phyloP scores from a whole-genome alignment of 2,797 vertebrate genomes.

The Pipistrellus kuhlii region DNA sequence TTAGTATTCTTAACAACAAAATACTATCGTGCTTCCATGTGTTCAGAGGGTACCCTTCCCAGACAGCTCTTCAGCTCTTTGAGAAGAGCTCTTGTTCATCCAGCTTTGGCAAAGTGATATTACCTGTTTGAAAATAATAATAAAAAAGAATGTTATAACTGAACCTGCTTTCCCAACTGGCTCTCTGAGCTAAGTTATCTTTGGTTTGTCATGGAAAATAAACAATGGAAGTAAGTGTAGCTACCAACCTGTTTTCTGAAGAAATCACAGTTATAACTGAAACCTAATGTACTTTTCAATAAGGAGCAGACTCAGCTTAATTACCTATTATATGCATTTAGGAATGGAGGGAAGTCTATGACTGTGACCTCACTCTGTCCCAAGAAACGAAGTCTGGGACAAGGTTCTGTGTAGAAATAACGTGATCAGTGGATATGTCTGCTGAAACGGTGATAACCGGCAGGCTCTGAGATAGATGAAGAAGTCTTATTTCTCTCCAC shows the following conservation, averaged over 20 bases:
- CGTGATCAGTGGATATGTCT: not conserved
- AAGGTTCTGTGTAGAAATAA: not conserved
- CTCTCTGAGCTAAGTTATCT: slow-evolving; percentile 15
- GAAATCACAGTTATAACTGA: slow-evolving; percentile 15
- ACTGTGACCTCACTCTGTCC: not conserved
- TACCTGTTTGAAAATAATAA: slow-evolving; percentile 90
- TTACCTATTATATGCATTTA: not conserved
- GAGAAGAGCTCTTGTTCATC: slow-evolving; percentile 85
- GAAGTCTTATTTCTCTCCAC: not conserved
- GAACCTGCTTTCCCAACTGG: not conserved
- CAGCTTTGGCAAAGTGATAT: slow-evolving; percentile 92
- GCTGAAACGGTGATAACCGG: not conserved
- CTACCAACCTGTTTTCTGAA: not conserved
- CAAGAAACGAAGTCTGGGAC: slow-evolving; percentile 11
- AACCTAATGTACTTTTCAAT: slow-evolving; percentile 4
- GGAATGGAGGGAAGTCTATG: not conserved
- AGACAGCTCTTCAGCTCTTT: slow-evolving; percentile 33
- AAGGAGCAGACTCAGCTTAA: not conserved
- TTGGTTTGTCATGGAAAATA: slow-evolving; percentile 27
- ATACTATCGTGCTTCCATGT: not conserved
- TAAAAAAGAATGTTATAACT: slow-evolving; percentile 54
- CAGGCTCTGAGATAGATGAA: not conserved
- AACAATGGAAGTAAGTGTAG: not conserved
- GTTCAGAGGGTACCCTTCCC: slow-evolving; percentile 37
- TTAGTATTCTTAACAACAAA: slow-evolving; percentile 47